Conservation (phyloP, 2,888 invertebrate genomes). For the Dasysyrphus albostriatus region DNA sequence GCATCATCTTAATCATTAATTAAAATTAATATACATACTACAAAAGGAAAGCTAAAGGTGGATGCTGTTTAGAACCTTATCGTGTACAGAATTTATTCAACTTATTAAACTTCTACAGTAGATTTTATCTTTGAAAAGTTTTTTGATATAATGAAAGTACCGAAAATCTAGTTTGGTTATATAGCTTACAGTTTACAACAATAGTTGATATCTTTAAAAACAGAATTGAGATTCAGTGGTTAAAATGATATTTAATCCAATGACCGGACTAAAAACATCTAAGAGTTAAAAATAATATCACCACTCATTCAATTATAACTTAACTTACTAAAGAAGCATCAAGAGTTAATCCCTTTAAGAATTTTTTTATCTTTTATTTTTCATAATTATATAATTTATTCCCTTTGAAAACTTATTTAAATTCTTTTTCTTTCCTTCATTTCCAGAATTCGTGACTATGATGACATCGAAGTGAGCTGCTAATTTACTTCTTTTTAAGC, state of each 20-base stretch:
- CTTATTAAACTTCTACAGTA: not conserved
- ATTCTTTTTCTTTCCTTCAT: constrained; percentile 78
- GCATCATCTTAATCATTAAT: not conserved
- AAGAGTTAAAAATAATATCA: too few species aligned
- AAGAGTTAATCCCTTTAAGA: constrained; percentile 1
- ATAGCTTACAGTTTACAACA: too few species aligned
- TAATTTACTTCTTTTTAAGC: constrained; percentile 87
- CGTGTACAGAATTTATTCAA: not conserved
- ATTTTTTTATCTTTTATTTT: not conserved
- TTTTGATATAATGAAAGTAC: not conserved
- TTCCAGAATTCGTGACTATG: constrained; percentile 99
- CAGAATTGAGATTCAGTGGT: too few species aligned
- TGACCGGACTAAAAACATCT: too few species aligned
- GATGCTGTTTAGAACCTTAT: not conserved
- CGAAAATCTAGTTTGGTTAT: too few species aligned
- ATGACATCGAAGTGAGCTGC: constrained; percentile 99
- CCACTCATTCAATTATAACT: too few species aligned
- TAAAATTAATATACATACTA: not conserved
- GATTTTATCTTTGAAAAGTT: not conserved
- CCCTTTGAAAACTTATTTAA: constrained; percentile 22
- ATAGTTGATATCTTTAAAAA: too few species aligned
- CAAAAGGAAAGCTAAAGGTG: not conserved
- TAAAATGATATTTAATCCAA: too few species aligned
- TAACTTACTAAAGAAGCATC: too few species aligned
- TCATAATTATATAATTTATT: not conserved